Evolutionary conservation across 2,888 invertebrate genomes (phyloP), one percentile per base, ranked within the genome.

Genomic region (Buathra laborator): DNA sequence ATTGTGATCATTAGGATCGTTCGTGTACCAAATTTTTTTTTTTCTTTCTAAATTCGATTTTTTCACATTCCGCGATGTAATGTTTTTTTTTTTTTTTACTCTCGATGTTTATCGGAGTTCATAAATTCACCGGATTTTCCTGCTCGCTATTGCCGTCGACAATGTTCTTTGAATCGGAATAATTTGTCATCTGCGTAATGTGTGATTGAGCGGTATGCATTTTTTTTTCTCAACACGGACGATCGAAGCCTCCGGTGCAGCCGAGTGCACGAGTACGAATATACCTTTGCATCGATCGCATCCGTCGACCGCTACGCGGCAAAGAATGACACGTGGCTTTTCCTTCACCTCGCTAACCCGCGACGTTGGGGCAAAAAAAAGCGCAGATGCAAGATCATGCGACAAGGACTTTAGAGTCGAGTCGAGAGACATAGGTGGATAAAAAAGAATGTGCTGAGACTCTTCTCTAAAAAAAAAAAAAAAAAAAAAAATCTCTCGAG

Each of bases 301-400:
- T 37, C 12, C 51, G 9, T 32, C 43, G 29, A 64, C 37, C n/a
- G 14, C 62, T 44, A 19, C 19, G 51, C 44, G n/a, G 68, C 46
- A 48, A 71, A 56, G 75, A 77, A 48, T 87, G 89, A 89, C 88
- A 85, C 83, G 78, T 74, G 32, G 74, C 59, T 86, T 87, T 88
- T 89, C 87, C 89, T 89, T 89, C 87, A 89, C 87, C 87, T 87
- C 59, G 59, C 71, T 85, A 85, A 86, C 87, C 84, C 59, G 48
- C 81, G 85, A 79, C 75, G 44, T 19, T 66, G n/a, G 32, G 10
- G 67, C 77, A 84, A 83, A 87, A 88, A 84, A 86, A 79, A 74
- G 29, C 24, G 81, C 77, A 74, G 72, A 72, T 77, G 77, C 56
- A 66, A 37, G 48, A 78, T 48, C 71, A 32, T 44, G 78, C 62